Evolutionary conservation across 2,888 invertebrate genomes (phyloP).

Genomic region (Falcaria lacertinaria): DNA sequence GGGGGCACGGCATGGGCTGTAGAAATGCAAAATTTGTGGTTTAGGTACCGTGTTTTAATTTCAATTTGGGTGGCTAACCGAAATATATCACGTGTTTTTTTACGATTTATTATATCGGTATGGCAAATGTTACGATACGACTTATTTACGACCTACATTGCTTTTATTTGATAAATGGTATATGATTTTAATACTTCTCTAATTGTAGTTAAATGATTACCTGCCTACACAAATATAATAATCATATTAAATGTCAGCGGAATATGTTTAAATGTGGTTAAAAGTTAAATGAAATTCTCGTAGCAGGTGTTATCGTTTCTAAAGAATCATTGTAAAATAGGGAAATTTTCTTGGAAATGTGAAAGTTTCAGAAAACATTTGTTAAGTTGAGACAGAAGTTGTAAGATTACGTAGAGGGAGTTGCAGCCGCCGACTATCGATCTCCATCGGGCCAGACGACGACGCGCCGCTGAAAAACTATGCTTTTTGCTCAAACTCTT

Average conservation of each 20-base stretch:
- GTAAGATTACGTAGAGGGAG: slow-evolving; percentile 36
- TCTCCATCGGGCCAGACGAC: slow-evolving; percentile 56
- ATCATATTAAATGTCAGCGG: no score
- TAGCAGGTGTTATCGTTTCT: neutral
- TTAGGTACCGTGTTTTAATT: slow-evolving; percentile 36
- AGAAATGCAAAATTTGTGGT: slow-evolving; percentile 35
- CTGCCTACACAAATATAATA: no score
- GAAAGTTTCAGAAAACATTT: slow-evolving; percentile 3
- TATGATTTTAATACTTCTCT: no score
- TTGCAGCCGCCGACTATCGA: slow-evolving; percentile 55
- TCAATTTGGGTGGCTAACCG: slow-evolving; percentile 33
- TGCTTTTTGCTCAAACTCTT: slow-evolving; percentile 49
- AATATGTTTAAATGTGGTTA: no score
- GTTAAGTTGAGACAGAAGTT: slow-evolving; percentile 20
- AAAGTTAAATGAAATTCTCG: neutral
- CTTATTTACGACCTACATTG: slow-evolving; percentile 32
- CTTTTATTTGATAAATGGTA: slow-evolving; percentile 27
- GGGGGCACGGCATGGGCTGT: slow-evolving; percentile 23
- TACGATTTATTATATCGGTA: slow-evolving; percentile 28
- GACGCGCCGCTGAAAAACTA: slow-evolving; percentile 66
- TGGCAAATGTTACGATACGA: slow-evolving; percentile 14
- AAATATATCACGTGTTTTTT: slow-evolving; percentile 39
- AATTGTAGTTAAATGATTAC: no score
- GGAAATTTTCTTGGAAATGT: neutral
- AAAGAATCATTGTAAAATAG: neutral